Conservation (phyloP, 1,140 invertebrate species). For the Hydropsyche tenuis region DNA sequence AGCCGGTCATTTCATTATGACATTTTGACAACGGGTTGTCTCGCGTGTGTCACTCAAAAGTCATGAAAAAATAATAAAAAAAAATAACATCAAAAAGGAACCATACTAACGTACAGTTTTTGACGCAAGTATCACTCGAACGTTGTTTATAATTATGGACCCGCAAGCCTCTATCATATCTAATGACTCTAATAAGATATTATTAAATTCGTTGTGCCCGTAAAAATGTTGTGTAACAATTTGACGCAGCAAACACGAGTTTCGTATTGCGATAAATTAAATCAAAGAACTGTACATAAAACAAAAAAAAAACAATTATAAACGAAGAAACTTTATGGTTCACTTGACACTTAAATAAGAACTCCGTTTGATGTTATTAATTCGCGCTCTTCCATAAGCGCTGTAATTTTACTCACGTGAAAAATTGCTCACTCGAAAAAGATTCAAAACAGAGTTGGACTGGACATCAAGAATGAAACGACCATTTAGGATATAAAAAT, state of each 20-base stretch:
- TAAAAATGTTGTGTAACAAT: constrained; percentile 24
- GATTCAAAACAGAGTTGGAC: neutral
- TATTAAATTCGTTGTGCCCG: constrained; percentile 26
- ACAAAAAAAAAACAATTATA: neutral
- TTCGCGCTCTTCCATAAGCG: constrained; percentile 4
- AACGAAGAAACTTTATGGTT: neutral
- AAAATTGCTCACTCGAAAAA: constrained; percentile 1
- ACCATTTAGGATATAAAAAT: too few relatives aligned
- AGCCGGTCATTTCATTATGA: constrained; percentile 9
- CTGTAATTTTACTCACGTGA: constrained; percentile 17
- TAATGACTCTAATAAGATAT: constrained; percentile 28
- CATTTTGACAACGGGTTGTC: constrained; percentile 26
- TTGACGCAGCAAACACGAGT: neutral
- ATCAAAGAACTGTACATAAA: neutral
- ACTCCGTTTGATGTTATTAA: constrained; percentile 16
- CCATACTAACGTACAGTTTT: neutral
- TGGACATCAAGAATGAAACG: too few relatives aligned
- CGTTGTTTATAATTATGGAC: constrained; percentile 20
- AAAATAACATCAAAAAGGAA: neutral
- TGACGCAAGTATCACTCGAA: constrained; percentile 18
- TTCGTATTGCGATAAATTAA: constrained; percentile 15
- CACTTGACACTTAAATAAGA: constrained; percentile 21
- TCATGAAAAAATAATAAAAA: neutral
- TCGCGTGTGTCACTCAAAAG: constrained; percentile 24
- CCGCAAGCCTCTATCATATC: constrained; percentile 24